phyloP scores from a whole-genome alignment of 30 jellyfish, hydroid and myxozoan genomes.

The Aurelia sp. region DNA sequence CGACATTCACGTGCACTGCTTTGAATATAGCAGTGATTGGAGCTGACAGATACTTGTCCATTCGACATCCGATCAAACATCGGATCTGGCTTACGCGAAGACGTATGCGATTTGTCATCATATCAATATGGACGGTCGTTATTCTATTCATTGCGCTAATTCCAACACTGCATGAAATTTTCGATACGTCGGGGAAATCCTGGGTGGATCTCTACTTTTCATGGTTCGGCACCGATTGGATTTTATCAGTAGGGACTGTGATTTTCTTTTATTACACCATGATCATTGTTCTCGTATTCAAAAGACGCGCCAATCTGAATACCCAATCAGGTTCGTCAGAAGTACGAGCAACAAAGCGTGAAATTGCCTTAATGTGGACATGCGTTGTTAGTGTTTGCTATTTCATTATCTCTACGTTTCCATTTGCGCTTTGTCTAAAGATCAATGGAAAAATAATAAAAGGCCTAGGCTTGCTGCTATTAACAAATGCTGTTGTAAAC shows the following conservation, averaged over 20 bases:
- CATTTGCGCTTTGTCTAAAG: conserved; percentile 14
- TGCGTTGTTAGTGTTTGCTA: conserved; percentile 24
- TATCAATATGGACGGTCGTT: conserved; percentile 10
- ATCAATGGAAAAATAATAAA: background rate
- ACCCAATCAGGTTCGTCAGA: conserved; percentile 10
- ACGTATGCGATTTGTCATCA: conserved; percentile 26
- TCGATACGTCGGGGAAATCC: background rate
- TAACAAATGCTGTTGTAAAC: conserved; percentile 26
- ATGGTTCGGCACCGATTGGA: conserved; percentile 32
- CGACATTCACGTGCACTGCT: conserved; percentile 41
- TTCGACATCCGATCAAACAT: conserved; percentile 61
- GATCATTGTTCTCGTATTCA: conserved; percentile 20
- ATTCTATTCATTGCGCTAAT: background rate
- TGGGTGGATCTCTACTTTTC: background rate
- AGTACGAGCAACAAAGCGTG: conserved; percentile 50
- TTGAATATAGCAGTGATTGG: conserved; percentile 46
- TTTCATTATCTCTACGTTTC: conserved; percentile 27
- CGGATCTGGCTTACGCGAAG: conserved; percentile 43
- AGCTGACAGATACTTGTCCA: conserved; percentile 44
- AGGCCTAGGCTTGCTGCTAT: conserved; percentile 10
- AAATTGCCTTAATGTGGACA: conserved; percentile 38
- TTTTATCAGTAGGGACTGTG: background rate
- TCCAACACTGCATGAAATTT: conserved; percentile 11
- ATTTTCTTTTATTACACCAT: conserved; percentile 10
- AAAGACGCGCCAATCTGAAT: conserved; percentile 36